A percentile compares a stretch with the other conserved stretches of the same genome.
Conservation (phyloP, 2,888 invertebrate species). For the Theodoxus fluviatilis region DNA sequence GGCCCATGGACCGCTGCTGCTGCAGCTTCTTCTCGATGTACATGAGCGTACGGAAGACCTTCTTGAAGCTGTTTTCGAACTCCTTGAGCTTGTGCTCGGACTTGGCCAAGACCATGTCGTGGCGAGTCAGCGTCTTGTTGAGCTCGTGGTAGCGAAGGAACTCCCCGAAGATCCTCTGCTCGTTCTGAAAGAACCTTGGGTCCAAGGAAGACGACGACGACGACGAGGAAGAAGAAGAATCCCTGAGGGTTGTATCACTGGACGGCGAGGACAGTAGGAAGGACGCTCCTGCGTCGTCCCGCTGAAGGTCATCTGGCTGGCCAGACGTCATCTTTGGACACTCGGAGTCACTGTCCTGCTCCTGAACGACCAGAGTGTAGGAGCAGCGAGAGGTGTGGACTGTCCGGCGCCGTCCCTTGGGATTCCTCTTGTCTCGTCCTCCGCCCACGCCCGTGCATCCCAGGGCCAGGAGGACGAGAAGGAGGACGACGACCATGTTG, state of each 20-base stretch:
- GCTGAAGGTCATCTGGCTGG: constrained; percentile 5
- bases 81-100: constrained; percentile 43
- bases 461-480: background rate
- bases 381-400: constrained; percentile 34
- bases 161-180: constrained; percentile 39
- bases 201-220: background rate
- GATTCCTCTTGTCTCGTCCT: no score
- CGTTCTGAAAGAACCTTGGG: constrained; percentile 34
- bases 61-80: constrained; percentile 47
- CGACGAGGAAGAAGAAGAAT: no score
- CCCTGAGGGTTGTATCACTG: background rate
- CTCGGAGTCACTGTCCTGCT: constrained; percentile 46
- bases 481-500: background rate
- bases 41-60: constrained; percentile 45
- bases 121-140: constrained; percentile 49
- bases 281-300: background rate
- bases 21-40: constrained; percentile 46
- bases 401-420: constrained; percentile 19
- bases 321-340: constrained; percentile 40
- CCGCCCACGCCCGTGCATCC: no score
- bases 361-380: constrained; percentile 55
- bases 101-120: constrained; percentile 41
- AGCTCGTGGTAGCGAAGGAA: constrained; percentile 48
- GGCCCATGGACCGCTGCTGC: constrained; percentile 43
- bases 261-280: background rate